Evolutionary conservation across 2,797 vertebrate species (phyloP).

Genomic region (Pseudochaenichthys georgianus): DNA sequence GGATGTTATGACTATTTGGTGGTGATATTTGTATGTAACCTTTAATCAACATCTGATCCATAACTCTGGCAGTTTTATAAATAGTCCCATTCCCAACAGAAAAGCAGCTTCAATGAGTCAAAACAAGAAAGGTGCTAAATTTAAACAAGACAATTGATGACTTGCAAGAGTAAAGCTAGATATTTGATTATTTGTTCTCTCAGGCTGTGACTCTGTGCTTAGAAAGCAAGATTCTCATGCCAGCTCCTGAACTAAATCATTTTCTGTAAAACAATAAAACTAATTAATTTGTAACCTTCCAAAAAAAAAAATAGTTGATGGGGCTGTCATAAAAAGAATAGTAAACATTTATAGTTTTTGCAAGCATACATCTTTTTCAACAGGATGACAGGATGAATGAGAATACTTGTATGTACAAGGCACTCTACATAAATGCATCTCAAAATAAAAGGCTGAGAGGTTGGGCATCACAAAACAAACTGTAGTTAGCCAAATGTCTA

Average conservation of each 20-base stretch:
- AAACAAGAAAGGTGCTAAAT: constrained; percentile 62
- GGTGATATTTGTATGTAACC: constrained; percentile 55
- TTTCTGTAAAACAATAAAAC: neutral
- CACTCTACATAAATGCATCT: constrained; percentile 53
- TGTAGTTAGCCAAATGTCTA: constrained; percentile 16
- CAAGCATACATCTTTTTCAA: constrained; percentile 46
- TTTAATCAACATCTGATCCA: constrained; percentile 68
- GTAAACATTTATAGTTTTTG: constrained; percentile 36
- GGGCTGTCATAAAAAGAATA: constrained; percentile 17
- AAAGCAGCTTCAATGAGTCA: constrained; percentile 55
- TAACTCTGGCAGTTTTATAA: constrained; percentile 74
- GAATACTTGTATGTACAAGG: constrained; percentile 57
- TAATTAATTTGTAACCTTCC: neutral
- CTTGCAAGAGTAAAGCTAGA: constrained; percentile 15
- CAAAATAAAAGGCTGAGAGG: constrained; percentile 39
- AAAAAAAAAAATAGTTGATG: constrained; percentile 1
- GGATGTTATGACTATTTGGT: constrained; percentile 39
- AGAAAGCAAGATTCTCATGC: constrained; percentile 1
- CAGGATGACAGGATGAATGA: constrained; percentile 57
- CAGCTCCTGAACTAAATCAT: constrained; percentile 27
- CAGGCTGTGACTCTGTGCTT: constrained; percentile 16
- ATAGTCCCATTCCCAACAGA: constrained; percentile 55
- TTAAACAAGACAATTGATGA: constrained; percentile 53
- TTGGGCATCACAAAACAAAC: constrained; percentile 17
- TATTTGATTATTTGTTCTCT: constrained; percentile 23